Evolutionary conservation across 2,888 invertebrate species (phyloP), one percentile per base, ranked within the genome.

Genomic region (Plebejus melissa): DNA sequence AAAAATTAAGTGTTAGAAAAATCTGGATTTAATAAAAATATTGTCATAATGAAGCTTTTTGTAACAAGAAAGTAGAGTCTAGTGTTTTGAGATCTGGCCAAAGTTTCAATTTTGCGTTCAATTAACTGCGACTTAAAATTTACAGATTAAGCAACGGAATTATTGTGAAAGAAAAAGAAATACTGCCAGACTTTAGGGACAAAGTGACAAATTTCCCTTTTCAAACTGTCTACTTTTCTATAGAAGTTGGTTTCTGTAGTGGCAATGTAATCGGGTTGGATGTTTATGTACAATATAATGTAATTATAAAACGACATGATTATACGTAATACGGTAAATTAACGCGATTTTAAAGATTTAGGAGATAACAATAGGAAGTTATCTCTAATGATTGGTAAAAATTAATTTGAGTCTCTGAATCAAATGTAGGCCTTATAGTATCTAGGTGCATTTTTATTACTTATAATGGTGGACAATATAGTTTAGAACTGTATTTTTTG

Each of bases 391-490:
- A 9, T 13, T 65, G 32, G 5, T 65, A 28, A 32, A 32, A 22
- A 22, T 22, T 22, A 22, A 65, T 60, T 60, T 60, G 28, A 11
- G 60, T 60, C 11, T 60, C 60, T 28, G 28, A 60, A 22, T 60
- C 60, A 60, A 60, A 28, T 60, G 65, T 65, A 65, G 50, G 71
- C 71, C 71, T 50, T 71, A 46, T 54, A 72, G 72, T 72, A 72
- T 22, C 28, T 72, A 72, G 72, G 54, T 54, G 72, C 54, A 50
- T 28, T 54, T 72, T 28, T 71, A 41, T 54, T 50, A 46, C 32
- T 28, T 32, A 54, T 32, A 32, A 6, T 65, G 36, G 65, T 65
- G 36, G 32, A 32, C 65, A 65, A 65, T 65, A 65, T 65, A 65
- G 32, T 65, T 36, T 65, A 13, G 32, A 65, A 65, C 16, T 65